phyloP scores from a whole-genome alignment of 1,140 invertebrate genomes.

The Tetramorium parvispinum region DNA sequence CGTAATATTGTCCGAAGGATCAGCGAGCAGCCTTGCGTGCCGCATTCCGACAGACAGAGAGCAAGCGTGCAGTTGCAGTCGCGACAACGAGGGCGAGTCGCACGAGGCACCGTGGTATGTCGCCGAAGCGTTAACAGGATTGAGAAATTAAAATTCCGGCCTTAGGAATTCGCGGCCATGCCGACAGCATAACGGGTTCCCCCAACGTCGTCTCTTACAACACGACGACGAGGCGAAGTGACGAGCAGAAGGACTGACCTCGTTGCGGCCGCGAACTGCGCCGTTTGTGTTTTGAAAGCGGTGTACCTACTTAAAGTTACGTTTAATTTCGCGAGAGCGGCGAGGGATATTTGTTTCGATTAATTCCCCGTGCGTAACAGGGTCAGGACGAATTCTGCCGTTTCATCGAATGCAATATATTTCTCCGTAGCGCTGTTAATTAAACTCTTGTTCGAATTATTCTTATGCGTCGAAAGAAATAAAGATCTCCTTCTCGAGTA shows the following conservation, averaged over 20 bases:
- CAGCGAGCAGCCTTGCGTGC: too few species aligned
- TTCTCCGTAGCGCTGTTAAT: background rate
- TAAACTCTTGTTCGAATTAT: background rate
- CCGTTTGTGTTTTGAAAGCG: constrained; percentile 53
- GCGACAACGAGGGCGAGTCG: background rate
- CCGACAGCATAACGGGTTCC: constrained; percentile 65
- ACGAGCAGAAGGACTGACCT: constrained; percentile 61
- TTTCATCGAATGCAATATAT: background rate
- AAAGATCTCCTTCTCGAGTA: background rate
- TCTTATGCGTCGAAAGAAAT: background rate
- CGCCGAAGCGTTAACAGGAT: constrained; percentile 66
- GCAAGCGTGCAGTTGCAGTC: background rate
- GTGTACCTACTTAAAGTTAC: constrained; percentile 20
- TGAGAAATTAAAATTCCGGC: constrained; percentile 74
- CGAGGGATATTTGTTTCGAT: background rate
- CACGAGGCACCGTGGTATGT: constrained; percentile 47
- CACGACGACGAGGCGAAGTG: constrained; percentile 19
- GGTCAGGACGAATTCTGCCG: background rate
- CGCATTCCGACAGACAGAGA: too few species aligned
- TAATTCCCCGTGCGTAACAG: background rate
- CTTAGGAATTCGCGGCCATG: constrained; percentile 60
- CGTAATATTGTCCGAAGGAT: background rate
- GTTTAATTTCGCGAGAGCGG: background rate
- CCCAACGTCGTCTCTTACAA: constrained; percentile 11
- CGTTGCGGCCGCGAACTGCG: constrained; percentile 47